Evolutionary conservation across 2,888 invertebrate species (phyloP).

Genomic region (Cataglyphis rosenhaueri): DNA sequence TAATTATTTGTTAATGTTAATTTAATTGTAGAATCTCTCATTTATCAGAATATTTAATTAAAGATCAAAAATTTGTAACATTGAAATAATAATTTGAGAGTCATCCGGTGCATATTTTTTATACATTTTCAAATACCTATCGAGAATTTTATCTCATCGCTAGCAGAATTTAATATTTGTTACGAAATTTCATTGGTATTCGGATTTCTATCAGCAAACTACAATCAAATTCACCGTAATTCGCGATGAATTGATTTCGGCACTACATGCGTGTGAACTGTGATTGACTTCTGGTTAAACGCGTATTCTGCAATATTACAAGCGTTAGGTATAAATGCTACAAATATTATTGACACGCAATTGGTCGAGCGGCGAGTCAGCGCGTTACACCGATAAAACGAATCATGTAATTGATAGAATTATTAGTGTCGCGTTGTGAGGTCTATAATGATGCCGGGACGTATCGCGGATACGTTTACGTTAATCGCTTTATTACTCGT

Average conservation of each 20-base stretch:
- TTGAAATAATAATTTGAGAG: constrained; percentile 1
- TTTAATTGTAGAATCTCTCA: constrained; percentile 7
- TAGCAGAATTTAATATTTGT: constrained; percentile 31
- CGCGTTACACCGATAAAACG: constrained; percentile 56
- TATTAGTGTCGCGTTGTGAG: constrained; percentile 54
- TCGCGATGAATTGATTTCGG: constrained; percentile 53
- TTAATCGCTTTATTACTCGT: constrained; percentile 43
- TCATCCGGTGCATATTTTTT: neutral
- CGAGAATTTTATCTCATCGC: constrained; percentile 13
- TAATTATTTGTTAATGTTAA: neutral
- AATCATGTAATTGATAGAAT: constrained; percentile 57
- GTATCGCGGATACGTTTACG: constrained; percentile 18
- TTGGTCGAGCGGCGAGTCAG: constrained; percentile 54
- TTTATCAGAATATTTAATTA: neutral
- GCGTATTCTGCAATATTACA: constrained; percentile 54
- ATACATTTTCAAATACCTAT: neutral
- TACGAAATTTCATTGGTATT: constrained; percentile 39
- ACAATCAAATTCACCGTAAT: constrained; percentile 53
- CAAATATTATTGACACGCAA: constrained; percentile 57
- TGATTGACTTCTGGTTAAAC: constrained; percentile 57
- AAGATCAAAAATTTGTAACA: neutral
- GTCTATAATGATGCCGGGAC: constrained; percentile 50
- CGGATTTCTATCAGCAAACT: constrained; percentile 48
- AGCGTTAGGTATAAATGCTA: constrained; percentile 56
- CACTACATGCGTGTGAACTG: constrained; percentile 55